Evolutionary conservation across 2,113 vertebrate species (phyloP).

Genomic region (Orycteropus afer): DNA sequence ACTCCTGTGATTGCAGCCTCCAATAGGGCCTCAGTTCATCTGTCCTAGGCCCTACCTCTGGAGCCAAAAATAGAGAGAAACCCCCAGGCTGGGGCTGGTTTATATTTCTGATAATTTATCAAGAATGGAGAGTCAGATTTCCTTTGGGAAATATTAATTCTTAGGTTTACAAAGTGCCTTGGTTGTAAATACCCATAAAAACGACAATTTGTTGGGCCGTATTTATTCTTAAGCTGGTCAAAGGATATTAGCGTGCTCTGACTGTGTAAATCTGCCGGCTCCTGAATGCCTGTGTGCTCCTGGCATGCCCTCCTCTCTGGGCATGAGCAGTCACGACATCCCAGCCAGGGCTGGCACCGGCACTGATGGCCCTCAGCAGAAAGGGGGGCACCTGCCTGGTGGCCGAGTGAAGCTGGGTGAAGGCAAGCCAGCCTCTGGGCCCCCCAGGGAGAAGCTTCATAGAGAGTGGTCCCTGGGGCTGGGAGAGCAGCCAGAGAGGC

Average conservation of each 20-base stretch:
- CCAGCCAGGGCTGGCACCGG: conserved; percentile 62
- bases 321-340: background rate
- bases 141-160: conserved; percentile 87
- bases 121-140: conserved; percentile 84
- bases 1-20: background rate
- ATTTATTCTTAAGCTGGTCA: conserved; percentile 87
- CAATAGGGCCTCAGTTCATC: background rate
- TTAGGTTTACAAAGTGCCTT: conserved; percentile 87
- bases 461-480: background rate
- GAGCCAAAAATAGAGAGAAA: conserved; percentile 75
- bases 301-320: conserved; percentile 60
- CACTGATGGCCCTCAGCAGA: conserved; percentile 41
- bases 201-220: conserved; percentile 85
- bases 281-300: conserved; percentile 68
- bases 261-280: conserved; percentile 83
- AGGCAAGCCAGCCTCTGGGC: fast-evolving
- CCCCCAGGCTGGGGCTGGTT: conserved; percentile 67
- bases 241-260: conserved; percentile 83
- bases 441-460: background rate
- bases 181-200: conserved; percentile 89
- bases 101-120: conserved; percentile 84
- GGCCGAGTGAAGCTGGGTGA: too few relatives aligned
- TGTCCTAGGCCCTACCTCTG: conserved; percentile 40
- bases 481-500: background rate
- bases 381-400: conserved; percentile 18